Percentiles rank a stretch among this genome's conserved stretches.
These are phyloP conservation scores for Allacma fusca DNA, from an alignment of 2,888 invertebrate genomes.

Conservation along the genomic window DNA sequence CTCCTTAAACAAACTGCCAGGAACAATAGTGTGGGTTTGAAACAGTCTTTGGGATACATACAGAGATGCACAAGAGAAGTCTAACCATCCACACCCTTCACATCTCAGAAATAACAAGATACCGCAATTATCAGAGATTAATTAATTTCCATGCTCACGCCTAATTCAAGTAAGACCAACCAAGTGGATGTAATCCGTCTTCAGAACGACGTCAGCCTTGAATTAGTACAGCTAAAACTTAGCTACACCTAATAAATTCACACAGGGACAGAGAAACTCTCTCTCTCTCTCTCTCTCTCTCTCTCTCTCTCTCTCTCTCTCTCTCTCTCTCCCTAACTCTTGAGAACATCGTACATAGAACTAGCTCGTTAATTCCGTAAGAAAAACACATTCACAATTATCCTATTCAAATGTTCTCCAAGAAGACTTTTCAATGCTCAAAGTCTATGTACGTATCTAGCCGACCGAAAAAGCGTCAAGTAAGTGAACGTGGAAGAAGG, in stretches of 20 bases:
- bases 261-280: too few species aligned
- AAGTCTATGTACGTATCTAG: neutral
- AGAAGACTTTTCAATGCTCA: neutral
- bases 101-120: too few species aligned
- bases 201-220: neutral
- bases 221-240: too few species aligned
- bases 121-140: neutral
- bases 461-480: neutral
- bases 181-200: neutral
- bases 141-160: neutral
- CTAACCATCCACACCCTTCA: too few species aligned
- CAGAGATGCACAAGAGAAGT: too few species aligned
- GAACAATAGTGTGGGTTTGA: too few species aligned
- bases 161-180: neutral
- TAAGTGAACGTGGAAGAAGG: neutral
- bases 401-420: neutral
- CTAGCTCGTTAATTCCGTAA: neutral
- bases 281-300: too few species aligned
- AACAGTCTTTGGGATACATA: too few species aligned
- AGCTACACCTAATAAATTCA: too few species aligned
- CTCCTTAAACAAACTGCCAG: too few species aligned
- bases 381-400: neutral
- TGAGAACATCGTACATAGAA: neutral
- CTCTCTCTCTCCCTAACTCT: too few species aligned
- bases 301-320: too few species aligned